Base-by-base conservation (phyloP, 92 coral and sea anemone genomes). In the Pocillopora grandis region DNA sequence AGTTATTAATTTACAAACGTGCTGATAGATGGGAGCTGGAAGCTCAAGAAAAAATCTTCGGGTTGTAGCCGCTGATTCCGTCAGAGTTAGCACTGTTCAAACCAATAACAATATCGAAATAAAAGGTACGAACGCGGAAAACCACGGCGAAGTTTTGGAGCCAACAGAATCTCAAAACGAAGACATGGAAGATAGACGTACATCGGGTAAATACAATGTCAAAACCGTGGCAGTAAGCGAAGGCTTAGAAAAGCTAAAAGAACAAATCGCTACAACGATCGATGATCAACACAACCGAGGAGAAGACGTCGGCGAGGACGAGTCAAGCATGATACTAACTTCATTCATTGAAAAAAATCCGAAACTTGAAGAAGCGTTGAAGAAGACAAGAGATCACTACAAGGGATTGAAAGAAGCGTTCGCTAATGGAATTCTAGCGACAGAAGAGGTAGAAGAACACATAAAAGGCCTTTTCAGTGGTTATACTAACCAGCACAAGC, bases 291-390 rank as follows among this genome's bases (percentile, higher is more conserved):
- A 9, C 23, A 2, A 20, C 0, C 31, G 18, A 19, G 68, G 23
- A 64, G 23, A 64, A 64, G 68, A 18, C 23, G 10, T 19, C 68
- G 68, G 9, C 31, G 52, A 42, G 52, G 68, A 64, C 31, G 23
- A 64, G 6, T 64, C 68, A 64, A 5, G 23, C 31, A 21, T 64
- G 48, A 23, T 58, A 31, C 66, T 75, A 57, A 13, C 66, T 75
- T 75, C 66, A 11, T 75, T 58, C 66, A 19, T 42, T 11, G 79
- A 58, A 58, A 58, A 75, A 58, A 57, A 75, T 75, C 79, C 79
- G 62, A 36, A 27, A 6, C 61, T 75, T 57, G 23, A 33, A 31
- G 9, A 64, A 16, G 61, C 35, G 31, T 75, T 75, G 23, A 75
- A 11, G 1, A 19, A 12, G 33, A 75, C 49, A 4, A 17, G 58